Base-by-base conservation (phyloP, 2,888 invertebrate species). In the Xylota segnis region DNA sequence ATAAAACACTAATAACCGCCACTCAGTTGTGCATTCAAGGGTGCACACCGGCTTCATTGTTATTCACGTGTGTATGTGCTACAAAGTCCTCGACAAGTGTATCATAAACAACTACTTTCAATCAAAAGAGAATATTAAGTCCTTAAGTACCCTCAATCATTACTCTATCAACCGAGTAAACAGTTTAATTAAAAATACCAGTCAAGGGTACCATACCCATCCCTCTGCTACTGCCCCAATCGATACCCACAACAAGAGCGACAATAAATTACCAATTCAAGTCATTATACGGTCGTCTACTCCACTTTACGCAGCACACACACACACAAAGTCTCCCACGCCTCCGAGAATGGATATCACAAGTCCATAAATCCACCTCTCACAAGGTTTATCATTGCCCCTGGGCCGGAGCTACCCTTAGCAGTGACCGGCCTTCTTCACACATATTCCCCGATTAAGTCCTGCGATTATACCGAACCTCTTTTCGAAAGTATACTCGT, bases 241-340 rank as follows among this genome's bases (percentile, higher is more conserved):
- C 59, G 34, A 50, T 52, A 10, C 43, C 40, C 32, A 9, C 65
- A 29, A 14, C 77, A 68, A 32, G 32, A 32, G 52, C 37, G 32
- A n/a, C 32, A 29, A 72, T 65, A 66, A 72, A 79, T 79, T 79
- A 79, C 66, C 54, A 65, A 71, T 65, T 79, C 72, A 79, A 79
- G 72, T 79, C 72, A 79, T 79, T 72, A 72, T 71, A 65, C 65
- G 58, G 72, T 72, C 65, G 50, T 59, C 72, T 72, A 58, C 47
- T 65, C 40, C 14, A 45, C 37, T 56, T 63, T n/a, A 12, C 47
- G 34, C 32, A 56, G 56, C 23, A 43, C 40, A 37, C 58, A 29
- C 43, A 37, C 12, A 14, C 71, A 32, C 71, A 12, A 29, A 10
- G 18, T 23, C 2, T 23, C 23, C 14, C 32, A 32, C 7, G 18